Conservation (phyloP, 2,888 invertebrate species). For the Drosophila sordidula region DNA sequence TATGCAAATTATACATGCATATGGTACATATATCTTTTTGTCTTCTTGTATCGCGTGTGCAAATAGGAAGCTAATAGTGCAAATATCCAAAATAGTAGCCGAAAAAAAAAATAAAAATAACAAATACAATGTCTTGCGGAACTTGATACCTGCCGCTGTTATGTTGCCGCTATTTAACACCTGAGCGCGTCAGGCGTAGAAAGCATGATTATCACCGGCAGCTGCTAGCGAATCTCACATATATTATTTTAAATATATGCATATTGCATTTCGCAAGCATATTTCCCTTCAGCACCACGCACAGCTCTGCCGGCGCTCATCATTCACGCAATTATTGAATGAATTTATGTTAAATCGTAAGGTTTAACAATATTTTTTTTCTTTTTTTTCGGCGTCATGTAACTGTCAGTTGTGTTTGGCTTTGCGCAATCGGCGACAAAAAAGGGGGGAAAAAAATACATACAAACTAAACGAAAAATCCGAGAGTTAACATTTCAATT, state of each 20-base stretch:
- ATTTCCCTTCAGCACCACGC: constrained; percentile 62
- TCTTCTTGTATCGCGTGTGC: constrained; percentile 38
- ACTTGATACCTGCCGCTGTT: constrained; percentile 43
- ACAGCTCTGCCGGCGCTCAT: constrained; percentile 34
- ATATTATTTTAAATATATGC: constrained; percentile 45
- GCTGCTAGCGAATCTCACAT: constrained; percentile 26
- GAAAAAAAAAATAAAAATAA: constrained; percentile 39
- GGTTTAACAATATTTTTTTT: constrained; percentile 48
- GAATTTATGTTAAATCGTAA: constrained; percentile 75
- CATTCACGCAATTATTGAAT: constrained; percentile 74
- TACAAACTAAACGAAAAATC: constrained; percentile 43
- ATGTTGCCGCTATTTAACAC: constrained; percentile 66
- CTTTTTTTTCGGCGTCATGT: constrained; percentile 56
- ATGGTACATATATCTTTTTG: constrained; percentile 14
- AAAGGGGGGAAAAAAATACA: constrained; percentile 11
- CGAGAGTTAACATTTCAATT: constrained; percentile 70
- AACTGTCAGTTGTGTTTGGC: constrained; percentile 66
- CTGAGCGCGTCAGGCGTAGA: constrained; percentile 56
- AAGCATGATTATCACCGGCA: constrained; percentile 33
- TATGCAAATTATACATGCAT: constrained; percentile 65
- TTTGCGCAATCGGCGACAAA: constrained; percentile 43
- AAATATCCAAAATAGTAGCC: constrained; percentile 51
- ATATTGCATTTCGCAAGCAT: constrained; percentile 55
- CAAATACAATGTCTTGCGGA: constrained; percentile 72
- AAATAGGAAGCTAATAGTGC: constrained; percentile 73